These are phyloP conservation scores for Sarcophilus harrisii DNA, from an alignment of 2,797 vertebrate genomes.

Conservation along the genomic window DNA sequence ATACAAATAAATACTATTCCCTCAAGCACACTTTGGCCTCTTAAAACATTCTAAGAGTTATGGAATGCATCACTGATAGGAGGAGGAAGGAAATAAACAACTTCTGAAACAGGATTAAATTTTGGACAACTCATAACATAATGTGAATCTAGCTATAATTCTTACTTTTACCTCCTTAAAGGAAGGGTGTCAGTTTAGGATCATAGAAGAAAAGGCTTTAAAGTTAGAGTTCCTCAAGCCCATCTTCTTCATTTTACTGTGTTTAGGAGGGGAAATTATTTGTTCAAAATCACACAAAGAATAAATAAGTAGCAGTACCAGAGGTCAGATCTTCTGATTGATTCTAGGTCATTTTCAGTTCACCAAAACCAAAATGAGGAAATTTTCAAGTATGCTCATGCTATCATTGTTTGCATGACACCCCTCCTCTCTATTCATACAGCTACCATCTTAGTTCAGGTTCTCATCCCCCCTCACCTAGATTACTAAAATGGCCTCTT, in stretches of 20 bases:
- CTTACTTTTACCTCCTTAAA: neutral
- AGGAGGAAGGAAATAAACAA: neutral
- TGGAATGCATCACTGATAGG: slow-evolving; percentile 47
- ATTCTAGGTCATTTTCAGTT: neutral
- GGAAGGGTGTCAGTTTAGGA: neutral
- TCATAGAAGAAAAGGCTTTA: neutral
- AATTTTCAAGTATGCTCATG: neutral
- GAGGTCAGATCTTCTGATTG: neutral
- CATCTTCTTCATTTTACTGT: neutral
- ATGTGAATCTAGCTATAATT: slow-evolving; percentile 38
- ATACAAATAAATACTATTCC: slow-evolving; percentile 59
- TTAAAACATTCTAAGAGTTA: slow-evolving; percentile 61
- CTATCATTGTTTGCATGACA: neutral
- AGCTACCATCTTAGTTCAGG: neutral
- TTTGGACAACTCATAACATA: slow-evolving; percentile 27
- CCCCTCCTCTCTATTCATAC: neutral
- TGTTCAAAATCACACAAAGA: neutral
- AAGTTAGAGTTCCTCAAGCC: neutral
- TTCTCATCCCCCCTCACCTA: neutral
- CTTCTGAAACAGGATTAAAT: slow-evolving; percentile 67
- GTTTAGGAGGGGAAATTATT: neutral
- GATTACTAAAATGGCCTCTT: neutral
- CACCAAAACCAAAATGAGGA: neutral
- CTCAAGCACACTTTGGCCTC: slow-evolving; percentile 55
- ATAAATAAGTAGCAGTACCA: neutral